These are phyloP conservation scores for Oligia fasciuncula DNA, from an alignment of 2,888 invertebrate genomes.

Conservation along the genomic window DNA sequence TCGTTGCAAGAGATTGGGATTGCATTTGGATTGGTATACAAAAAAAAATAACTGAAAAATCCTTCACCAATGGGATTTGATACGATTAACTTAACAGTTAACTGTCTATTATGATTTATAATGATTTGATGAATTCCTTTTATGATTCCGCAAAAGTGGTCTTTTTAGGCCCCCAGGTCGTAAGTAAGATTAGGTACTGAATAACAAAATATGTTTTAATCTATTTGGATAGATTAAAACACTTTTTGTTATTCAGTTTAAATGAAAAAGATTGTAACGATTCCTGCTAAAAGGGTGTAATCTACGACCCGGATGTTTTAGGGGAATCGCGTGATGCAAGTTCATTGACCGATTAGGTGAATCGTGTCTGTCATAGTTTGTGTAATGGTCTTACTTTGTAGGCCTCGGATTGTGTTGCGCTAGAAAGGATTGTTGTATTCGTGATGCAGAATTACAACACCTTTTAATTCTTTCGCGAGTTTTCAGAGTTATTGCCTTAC, in stretches of 20 bases:
- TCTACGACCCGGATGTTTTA: conserved; percentile 54
- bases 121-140: too few species aligned
- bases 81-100: too few species aligned
- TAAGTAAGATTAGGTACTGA: too few species aligned
- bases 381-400: conserved; percentile 44
- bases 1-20: too few species aligned
- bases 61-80: too few species aligned
- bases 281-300: conserved; percentile 53
- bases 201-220: too few species aligned
- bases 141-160: too few species aligned
- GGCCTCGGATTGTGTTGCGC: background rate
- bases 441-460: conserved; percentile 15
- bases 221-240: background rate
- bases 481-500: background rate
- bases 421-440: conserved; percentile 23
- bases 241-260: background rate
- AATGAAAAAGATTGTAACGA: conserved; percentile 38
- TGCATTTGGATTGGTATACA: too few species aligned
- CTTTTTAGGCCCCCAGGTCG: too few species aligned
- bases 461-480: conserved; percentile 1
- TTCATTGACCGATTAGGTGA: conserved; percentile 55
- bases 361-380: conserved; percentile 60
- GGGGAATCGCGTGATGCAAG: conserved; percentile 54
- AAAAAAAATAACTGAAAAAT: too few species aligned
- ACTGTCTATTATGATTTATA: too few species aligned